Base-by-base conservation (phyloP, 2,888 invertebrate species). In the Meandrusa payeni region DNA sequence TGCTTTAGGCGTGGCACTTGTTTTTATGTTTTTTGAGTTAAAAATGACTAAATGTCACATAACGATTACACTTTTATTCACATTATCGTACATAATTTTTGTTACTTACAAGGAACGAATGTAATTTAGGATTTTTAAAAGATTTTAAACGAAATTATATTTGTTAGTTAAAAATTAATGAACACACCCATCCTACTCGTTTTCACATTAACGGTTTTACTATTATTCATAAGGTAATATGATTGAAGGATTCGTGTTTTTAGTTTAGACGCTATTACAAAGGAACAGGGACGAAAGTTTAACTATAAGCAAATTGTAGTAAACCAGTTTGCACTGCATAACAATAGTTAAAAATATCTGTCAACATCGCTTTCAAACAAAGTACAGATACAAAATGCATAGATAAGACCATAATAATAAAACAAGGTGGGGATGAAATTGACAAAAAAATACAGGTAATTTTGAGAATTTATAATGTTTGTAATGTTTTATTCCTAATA, bases 1-100 rank as follows among this genome's bases (percentile, higher is more conserved):
- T 65, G 67, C 47, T 49, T 61, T 58, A 82, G 83, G 83, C 83
- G 83, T 83, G 83, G 83, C 83, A 82, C 72, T 68, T 57, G 56
- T 58, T 63, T 57, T 64, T 51, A 45, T 40, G 50, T 54, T 60
- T 59, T 75, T 59, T 82, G 76, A 82, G 79, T 81, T 66, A 80
- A 80, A 81, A 72, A 29, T 38, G 2, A 24, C 6, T 11, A 19
- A 41, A 28, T 36, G 11, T 27, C 19, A 22, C 10, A 13, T 38
- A 22, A 23, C 12, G 4, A 5, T 7, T 17, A 17, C 26, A 26
- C 6, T 6, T 33, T 7, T 33, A 31, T 28, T 40, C 5, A 22
- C 6, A 37, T 12, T 34, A 9, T n/a, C 9, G 2, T 19, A 38
- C 13, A 15, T 36, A 15, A 42, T 28, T 26, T 42, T 22, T 17